Conservation (phyloP, 1,140 invertebrate species). For the Zaprionus inermis region DNA sequence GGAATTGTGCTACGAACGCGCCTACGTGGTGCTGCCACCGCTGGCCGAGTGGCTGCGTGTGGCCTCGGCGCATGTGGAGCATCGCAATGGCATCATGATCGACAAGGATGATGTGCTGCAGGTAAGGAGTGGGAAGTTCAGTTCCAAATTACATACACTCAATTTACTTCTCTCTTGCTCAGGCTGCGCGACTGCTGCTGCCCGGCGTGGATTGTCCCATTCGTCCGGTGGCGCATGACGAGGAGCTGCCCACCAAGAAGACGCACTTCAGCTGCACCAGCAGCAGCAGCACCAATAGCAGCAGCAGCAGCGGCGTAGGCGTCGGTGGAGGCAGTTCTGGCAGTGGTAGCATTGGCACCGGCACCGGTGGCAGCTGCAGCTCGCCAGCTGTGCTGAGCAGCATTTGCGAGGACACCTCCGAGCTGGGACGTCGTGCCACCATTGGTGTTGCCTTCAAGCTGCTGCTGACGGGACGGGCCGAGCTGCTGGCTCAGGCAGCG, state of each 20-base stretch:
- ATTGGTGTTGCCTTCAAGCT: conserved; percentile 92
- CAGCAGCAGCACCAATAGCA: conserved; percentile 11
- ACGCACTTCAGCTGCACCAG: conserved; percentile 52
- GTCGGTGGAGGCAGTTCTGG: conserved; percentile 8
- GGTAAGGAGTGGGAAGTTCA: conserved; percentile 66
- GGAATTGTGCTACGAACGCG: conserved; percentile 93
- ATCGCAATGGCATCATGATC: conserved; percentile 90
- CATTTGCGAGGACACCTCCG: conserved; percentile 78
- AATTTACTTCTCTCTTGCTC: conserved; percentile 59
- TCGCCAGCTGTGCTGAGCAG: conserved; percentile 49
- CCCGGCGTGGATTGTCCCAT: conserved; percentile 95
- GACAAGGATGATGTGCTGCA: conserved; percentile 95
- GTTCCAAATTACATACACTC: background rate
- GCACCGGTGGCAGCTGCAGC: conserved; percentile 54
- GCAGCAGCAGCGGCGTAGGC: conserved; percentile 9
- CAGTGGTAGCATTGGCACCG: conserved; percentile 27
- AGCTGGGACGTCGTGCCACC: conserved; percentile 86
- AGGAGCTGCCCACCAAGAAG: conserved; percentile 84
- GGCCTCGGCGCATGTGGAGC: conserved; percentile 91
- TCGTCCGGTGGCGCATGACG: conserved; percentile 87
- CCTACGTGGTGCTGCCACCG: conserved; percentile 93
- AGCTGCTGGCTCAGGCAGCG: conserved; percentile 91
- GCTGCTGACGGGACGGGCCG: conserved; percentile 89
- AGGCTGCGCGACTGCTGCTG: conserved; percentile 92
- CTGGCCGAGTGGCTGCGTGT: conserved; percentile 94